These are phyloP conservation scores for Cassiopea andromeda DNA, from an alignment of 30 jellyfish, hydroid and myxozoan genomes.

Conservation along the genomic window DNA sequence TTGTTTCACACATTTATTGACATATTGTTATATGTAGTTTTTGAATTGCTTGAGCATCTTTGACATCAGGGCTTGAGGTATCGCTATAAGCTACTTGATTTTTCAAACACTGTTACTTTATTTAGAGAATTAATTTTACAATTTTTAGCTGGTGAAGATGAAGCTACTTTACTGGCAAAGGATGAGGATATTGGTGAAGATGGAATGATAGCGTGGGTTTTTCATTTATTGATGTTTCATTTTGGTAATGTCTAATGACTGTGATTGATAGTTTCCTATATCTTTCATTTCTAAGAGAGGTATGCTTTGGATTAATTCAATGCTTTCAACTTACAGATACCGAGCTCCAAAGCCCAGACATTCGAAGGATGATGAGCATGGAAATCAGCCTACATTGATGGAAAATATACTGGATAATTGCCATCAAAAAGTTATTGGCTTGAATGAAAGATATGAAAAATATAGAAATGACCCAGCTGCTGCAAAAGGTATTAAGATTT, in stretches of 20 bases:
- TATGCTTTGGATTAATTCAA: background rate
- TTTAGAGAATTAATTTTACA: background rate
- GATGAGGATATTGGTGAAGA: slow-evolving; percentile 68
- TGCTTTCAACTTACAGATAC: slow-evolving; percentile 5
- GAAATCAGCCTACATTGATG: slow-evolving; percentile 27
- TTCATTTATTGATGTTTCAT: background rate
- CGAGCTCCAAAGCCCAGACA: slow-evolving; percentile 54
- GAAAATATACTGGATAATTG: slow-evolving; percentile 41
- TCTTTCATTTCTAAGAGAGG: background rate
- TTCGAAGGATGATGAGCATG: background rate
- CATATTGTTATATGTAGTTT: too few species aligned
- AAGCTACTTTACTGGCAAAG: background rate
- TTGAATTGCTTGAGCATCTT: too few species aligned
- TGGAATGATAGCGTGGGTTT: slow-evolving; percentile 63
- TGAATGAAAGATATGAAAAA: slow-evolving; percentile 29
- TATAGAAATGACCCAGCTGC: slow-evolving; percentile 57
- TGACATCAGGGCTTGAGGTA: too few species aligned
- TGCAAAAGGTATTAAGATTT: background rate
- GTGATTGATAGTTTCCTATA: background rate
- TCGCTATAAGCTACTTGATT: too few species aligned
- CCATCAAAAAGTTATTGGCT: slow-evolving; percentile 11
- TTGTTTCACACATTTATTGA: too few species aligned
- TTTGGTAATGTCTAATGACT: background rate
- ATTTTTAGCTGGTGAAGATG: background rate
- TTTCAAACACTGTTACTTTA: too few species aligned